Evolutionary conservation across 2,113 vertebrate species (phyloP).

Genomic region (Heterochromis multidens): DNA sequence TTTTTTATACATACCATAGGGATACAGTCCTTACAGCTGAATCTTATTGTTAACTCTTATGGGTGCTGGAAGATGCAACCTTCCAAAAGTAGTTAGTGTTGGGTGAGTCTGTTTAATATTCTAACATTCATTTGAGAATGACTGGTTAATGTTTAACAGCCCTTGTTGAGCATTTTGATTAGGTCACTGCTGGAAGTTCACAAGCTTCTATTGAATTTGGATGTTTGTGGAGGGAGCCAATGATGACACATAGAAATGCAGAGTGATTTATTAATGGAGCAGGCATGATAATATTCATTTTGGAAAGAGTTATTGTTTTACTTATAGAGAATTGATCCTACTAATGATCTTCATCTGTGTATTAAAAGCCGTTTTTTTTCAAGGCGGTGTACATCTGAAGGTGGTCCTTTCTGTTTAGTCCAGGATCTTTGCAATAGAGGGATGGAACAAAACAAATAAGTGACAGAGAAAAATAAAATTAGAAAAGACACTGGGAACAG

Average conservation of each 20-base stretch:
- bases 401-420: background rate
- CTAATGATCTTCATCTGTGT: background rate
- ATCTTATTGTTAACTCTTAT: background rate
- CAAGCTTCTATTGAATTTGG: conserved; percentile 9
- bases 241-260: background rate
- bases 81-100: background rate
- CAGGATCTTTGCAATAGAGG: background rate
- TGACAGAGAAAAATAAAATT: background rate
- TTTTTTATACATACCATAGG: background rate
- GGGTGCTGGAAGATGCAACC: no score
- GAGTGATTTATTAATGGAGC: background rate
- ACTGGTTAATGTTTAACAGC: background rate
- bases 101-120: background rate
- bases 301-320: background rate
- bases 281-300: background rate
- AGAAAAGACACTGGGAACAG: background rate
- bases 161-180: background rate
- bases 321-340: background rate
- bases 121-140: background rate
- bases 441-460: background rate
- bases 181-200: background rate
- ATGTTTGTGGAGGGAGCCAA: conserved; percentile 3
- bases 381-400: background rate
- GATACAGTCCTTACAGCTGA: background rate
- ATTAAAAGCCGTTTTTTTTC: background rate